phyloP scores from a whole-genome alignment of 2,113 vertebrate genomes.

The Isurus oxyrinchus region DNA sequence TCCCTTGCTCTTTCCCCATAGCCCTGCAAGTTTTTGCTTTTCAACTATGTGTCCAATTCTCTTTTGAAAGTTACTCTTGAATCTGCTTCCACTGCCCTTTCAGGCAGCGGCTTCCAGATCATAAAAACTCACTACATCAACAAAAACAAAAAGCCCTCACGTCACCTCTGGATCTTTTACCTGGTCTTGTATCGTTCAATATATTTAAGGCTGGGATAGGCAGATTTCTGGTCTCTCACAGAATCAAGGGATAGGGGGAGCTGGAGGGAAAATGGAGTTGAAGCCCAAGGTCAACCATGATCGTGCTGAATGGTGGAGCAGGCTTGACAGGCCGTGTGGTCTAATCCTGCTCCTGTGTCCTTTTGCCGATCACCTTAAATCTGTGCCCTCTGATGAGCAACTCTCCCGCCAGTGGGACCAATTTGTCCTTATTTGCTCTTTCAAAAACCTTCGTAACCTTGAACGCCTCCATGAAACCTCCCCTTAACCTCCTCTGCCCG shows the following conservation, averaged over 20 bases:
- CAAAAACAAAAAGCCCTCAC: background rate
- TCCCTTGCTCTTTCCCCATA: background rate
- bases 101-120: background rate
- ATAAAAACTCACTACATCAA: background rate
- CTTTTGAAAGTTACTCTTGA: background rate
- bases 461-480: background rate
- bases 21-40: background rate
- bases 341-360: no score
- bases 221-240: no score
- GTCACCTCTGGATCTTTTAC: background rate
- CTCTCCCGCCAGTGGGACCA: background rate
- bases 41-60: background rate
- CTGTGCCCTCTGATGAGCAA: background rate
- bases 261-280: no score
- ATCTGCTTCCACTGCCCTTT: background rate
- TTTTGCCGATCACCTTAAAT: background rate
- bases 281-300: no score
- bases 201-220: no score
- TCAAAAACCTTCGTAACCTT: background rate
- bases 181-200: no score
- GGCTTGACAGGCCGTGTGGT: no score
- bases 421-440: background rate
- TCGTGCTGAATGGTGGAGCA: no score
- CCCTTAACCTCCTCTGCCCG: background rate
- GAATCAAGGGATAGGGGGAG: no score